A percentile compares a stretch with the other conserved stretches of the same genome.
Evolutionary conservation across 2,888 invertebrate genomes (phyloP).

Genomic region (Steinernema carpocapsae): DNA sequence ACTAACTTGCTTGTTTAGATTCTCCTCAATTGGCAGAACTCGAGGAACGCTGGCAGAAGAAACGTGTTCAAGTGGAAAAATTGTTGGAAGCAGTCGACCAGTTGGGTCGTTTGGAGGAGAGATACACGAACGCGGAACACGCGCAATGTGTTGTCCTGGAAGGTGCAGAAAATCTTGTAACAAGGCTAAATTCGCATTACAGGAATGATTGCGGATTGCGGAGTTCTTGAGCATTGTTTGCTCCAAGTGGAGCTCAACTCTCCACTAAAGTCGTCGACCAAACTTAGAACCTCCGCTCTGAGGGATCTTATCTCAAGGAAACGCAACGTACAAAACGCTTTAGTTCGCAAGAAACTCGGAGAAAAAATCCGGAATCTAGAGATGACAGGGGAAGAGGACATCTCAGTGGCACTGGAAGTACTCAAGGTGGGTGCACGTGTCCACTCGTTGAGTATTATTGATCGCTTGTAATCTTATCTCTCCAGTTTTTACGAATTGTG

Average conservation of each 20-base stretch:
- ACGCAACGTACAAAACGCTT: neutral
- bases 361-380: slow-evolving; percentile 49
- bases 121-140: neutral
- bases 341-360: neutral
- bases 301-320: neutral
- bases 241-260: slow-evolving; percentile 1
- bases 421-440: slow-evolving; percentile 49
- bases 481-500: neutral
- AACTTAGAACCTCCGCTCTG: neutral
- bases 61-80: slow-evolving; percentile 46
- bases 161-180: neutral
- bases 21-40: slow-evolving; percentile 42
- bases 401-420: slow-evolving; percentile 50
- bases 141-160: neutral
- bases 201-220: slow-evolving; percentile 27
- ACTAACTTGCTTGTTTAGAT: neutral
- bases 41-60: slow-evolving; percentile 45
- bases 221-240: slow-evolving; percentile 6
- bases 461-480: neutral
- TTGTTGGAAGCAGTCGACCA: slow-evolving; percentile 9
- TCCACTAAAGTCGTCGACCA: slow-evolving; percentile 1
- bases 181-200: too few relatives aligned
- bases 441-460: neutral
- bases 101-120: neutral
- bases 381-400: slow-evolving; percentile 58